Evolutionary conservation across 2,888 invertebrate genomes (phyloP).

Genomic region (Pheosia tremula): DNA sequence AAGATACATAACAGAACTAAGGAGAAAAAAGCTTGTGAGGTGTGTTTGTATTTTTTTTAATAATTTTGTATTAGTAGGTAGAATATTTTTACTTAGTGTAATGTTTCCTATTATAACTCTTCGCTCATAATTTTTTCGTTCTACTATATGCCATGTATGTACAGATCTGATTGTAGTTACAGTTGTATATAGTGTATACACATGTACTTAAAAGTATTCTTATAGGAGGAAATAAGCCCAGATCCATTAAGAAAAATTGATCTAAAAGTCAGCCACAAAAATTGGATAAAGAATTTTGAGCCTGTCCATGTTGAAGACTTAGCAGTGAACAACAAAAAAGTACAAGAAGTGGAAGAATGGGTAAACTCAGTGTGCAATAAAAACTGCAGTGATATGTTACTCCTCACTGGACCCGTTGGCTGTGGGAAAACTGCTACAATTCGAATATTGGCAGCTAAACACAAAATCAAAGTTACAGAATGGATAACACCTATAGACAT

Average conservation of each 20-base stretch:
- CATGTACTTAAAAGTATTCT: no score
- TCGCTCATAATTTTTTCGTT: no score
- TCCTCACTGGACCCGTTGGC: conserved; percentile 93
- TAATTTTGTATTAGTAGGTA: no score
- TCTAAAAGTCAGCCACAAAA: conserved; percentile 54
- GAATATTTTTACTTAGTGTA: no score
- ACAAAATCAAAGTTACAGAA: conserved; percentile 87
- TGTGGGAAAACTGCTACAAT: conserved; percentile 92
- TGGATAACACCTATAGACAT: conserved; percentile 93
- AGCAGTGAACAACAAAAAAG: conserved; percentile 90
- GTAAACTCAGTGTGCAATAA: conserved; percentile 65
- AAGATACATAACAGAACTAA: conserved; percentile 2
- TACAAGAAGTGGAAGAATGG: conserved; percentile 90
- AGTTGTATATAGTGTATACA: no score
- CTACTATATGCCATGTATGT: no score
- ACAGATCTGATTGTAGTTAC: no score
- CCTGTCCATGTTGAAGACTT: conserved; percentile 86
- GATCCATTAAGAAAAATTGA: conserved; percentile 12
- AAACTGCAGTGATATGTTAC: conserved; percentile 81
- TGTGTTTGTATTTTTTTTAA: conserved; percentile 4
- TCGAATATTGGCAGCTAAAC: conserved; percentile 86
- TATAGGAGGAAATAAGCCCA: not conserved
- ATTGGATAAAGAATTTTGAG: conserved; percentile 86
- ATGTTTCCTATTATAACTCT: no score
- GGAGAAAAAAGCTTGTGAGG: conserved; percentile 14